These are phyloP conservation scores for Tetranychus truncatus DNA, from an alignment of 2,888 invertebrate genomes.

Conservation along the genomic window DNA sequence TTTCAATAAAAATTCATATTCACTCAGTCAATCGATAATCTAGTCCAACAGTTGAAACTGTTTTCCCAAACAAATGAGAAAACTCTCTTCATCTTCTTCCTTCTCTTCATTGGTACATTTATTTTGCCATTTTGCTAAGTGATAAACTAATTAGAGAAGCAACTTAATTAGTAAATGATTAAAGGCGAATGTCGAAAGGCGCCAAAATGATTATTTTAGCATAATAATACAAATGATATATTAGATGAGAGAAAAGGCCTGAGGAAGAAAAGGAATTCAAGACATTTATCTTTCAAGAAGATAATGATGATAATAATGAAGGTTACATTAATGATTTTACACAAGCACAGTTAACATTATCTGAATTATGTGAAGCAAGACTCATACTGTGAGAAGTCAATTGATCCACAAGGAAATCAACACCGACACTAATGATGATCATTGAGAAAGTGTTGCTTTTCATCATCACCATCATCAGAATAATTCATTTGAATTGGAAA, in stretches of 20 bases:
- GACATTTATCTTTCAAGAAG: background rate
- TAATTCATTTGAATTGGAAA: background rate
- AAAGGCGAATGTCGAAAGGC: background rate
- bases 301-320: background rate
- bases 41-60: no score
- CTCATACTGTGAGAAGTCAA: conserved; percentile 6
- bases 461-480: background rate
- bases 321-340: background rate
- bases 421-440: conserved; percentile 5
- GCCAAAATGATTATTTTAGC: no score
- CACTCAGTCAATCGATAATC: no score
- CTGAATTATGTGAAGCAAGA: background rate
- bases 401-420: background rate
- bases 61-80: background rate
- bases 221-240: no score
- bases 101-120: background rate
- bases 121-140: background rate
- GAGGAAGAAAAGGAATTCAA: background rate
- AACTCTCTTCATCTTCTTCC: background rate
- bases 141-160: background rate
- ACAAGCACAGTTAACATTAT: background rate
- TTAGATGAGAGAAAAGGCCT: background rate
- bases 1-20: no score
- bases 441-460: background rate
- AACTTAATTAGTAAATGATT: background rate